Conservation (phyloP, 2,888 invertebrate species). For the Lymantria monacha region DNA sequence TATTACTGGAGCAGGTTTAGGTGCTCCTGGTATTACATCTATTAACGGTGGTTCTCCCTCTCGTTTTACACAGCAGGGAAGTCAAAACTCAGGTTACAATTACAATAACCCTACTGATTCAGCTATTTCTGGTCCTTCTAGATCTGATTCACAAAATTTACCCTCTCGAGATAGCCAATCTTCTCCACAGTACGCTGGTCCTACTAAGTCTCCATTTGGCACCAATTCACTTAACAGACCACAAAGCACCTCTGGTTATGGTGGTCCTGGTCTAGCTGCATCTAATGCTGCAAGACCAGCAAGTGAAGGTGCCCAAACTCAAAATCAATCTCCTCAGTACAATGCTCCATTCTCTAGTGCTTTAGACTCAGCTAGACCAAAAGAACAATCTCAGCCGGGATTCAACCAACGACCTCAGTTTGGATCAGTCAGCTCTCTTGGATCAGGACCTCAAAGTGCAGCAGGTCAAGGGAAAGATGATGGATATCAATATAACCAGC, state of each 20-base stretch:
- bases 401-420: slow-evolving; percentile 30
- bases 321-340: background rate
- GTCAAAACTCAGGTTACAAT: slow-evolving; percentile 10
- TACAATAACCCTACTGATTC: slow-evolving; percentile 1
- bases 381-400: slow-evolving; percentile 8
- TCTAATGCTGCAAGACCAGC: background rate
- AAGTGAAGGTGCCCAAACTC: background rate
- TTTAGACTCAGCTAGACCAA: background rate
- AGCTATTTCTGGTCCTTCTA: background rate
- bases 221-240: background rate
- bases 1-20: background rate
- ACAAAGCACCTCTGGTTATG: background rate
- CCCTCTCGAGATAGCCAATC: background rate
- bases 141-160: background rate
- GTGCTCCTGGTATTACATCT: background rate
- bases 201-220: background rate
- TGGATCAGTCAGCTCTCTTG: slow-evolving; percentile 3
- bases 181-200: slow-evolving; percentile 3
- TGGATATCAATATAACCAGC: slow-evolving; percentile 42
- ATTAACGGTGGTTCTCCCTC: background rate
- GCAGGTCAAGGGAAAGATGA: slow-evolving; percentile 26
- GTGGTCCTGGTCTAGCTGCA: background rate
- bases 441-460: slow-evolving; percentile 7
- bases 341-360: background rate
- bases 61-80: background rate